Base-by-base conservation (phyloP, 1,140 invertebrate genomes). In the Agraylea sexmaculata region DNA sequence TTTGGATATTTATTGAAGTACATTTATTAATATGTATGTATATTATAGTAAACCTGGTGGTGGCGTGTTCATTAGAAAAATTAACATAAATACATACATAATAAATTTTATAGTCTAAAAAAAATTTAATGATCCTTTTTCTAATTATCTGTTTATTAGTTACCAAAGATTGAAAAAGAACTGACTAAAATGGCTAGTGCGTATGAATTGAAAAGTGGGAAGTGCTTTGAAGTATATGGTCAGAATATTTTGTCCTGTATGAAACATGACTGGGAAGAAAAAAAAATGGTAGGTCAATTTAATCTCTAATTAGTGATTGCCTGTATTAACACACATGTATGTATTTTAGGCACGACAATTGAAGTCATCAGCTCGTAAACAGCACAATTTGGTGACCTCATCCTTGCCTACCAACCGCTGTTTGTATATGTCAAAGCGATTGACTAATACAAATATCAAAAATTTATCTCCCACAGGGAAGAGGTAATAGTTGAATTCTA, bases 161-260 rank as follows among this genome's bases (percentile, higher is more conserved):
- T 80, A 28, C 76, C 76, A 1, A 79, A 80, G 60, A 71, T 82
- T 17, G 76, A 81, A 56, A 62, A 64, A 2, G 66, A 77, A 53
- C 65, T 83, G 1, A 59, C 57, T 1, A 58, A 69, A 1, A 40
- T 74, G 22, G 66, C 71, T 16, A 47, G 63, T n/a, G 55, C 71
- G 3, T 80, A 73, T 51, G 68, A 75, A 51, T 47, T 47, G 1
- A 55, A 56, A 13, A 62, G 68, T 25, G 66, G 69, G 1, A 58
- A 55, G 2, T 42, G 49, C 0, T 82, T 82, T 47, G 64, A 65
- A 1, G 64, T 78, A 2, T 57, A 74, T 43, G 79, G 78, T 1
- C 56, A 70, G 32, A 60, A 69, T 13, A 57, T 77, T 13, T 46
- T 73, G 8, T 67, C 75, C 37, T 56, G 66, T 10, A 71, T 77